A percentile compares a stretch with the other conserved stretches of the same genome.
Evolutionary conservation across 2,797 vertebrate genomes (phyloP).

Genomic region (Nothura maculosa): DNA sequence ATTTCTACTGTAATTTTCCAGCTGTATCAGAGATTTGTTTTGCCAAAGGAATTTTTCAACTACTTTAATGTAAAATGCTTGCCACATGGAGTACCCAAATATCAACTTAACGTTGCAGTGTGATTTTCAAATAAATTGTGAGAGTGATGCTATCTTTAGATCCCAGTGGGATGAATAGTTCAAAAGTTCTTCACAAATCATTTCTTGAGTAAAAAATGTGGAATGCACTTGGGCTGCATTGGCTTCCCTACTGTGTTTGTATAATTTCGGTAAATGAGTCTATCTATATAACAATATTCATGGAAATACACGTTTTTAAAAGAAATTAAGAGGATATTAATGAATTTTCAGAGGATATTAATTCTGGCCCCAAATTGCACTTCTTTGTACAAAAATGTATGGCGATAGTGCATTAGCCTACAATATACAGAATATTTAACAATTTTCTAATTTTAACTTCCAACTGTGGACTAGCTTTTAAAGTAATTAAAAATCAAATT

Average conservation of each 20-base stretch:
- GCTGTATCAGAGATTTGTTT: constrained; percentile 13
- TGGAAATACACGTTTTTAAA: neutral
- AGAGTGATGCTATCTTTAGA: neutral
- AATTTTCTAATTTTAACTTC: neutral
- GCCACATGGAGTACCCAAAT: neutral
- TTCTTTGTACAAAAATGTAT: neutral
- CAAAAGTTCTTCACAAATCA: constrained; percentile 18
- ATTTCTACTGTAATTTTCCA: constrained; percentile 24
- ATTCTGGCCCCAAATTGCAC: neutral
- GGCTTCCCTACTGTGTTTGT: neutral
- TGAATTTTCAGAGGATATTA: neutral
- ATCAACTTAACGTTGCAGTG: neutral
- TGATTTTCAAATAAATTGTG: constrained; percentile 24
- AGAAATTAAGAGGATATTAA: neutral
- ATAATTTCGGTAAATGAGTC: neutral
- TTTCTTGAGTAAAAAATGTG: neutral
- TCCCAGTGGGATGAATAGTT: neutral
- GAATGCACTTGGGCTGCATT: neutral
- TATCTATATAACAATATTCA: neutral
- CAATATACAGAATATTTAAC: neutral
- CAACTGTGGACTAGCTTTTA: neutral
- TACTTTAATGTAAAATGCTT: constrained; percentile 5
- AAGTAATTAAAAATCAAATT: neutral
- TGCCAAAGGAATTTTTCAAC: neutral
- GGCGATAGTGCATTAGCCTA: neutral